A percentile compares a stretch with the other conserved stretches of the same genome.
phyloP scores from a whole-genome alignment of 2,888 invertebrate species.

The Harpalus rubripes region DNA sequence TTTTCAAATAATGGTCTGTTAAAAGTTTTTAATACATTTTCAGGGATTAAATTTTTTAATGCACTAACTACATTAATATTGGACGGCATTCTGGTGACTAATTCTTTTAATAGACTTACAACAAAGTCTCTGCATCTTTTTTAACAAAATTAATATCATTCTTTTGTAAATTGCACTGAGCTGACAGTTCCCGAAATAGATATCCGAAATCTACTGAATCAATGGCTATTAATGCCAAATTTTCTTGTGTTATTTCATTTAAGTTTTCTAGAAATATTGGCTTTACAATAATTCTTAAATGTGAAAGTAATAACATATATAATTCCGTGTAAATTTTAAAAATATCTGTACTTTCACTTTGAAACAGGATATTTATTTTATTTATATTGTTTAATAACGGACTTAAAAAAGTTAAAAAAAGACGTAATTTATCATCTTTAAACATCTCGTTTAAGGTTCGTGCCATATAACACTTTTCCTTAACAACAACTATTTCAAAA shows the following conservation, averaged over 20 bases:
- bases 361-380: not conserved
- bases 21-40: not conserved
- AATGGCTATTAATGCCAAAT: not conserved
- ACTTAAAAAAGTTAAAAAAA: not conserved
- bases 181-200: not conserved
- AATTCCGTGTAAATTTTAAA: not conserved
- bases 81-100: too few relatives aligned
- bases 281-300: not conserved
- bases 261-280: not conserved
- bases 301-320: not conserved
- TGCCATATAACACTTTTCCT: slow-evolving; percentile 19
- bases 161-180: not conserved
- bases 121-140: not conserved
- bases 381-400: not conserved
- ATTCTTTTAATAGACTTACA: not conserved
- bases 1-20: not conserved
- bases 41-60: not conserved
- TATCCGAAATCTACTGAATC: not conserved
- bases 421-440: slow-evolving; percentile 14
- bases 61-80: not conserved
- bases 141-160: not conserved
- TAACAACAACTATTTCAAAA: not conserved
- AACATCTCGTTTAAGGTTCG: not conserved
- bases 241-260: not conserved
- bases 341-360: not conserved